phyloP scores from a whole-genome alignment of 2,797 vertebrate genomes.

The Natrix natrix region DNA sequence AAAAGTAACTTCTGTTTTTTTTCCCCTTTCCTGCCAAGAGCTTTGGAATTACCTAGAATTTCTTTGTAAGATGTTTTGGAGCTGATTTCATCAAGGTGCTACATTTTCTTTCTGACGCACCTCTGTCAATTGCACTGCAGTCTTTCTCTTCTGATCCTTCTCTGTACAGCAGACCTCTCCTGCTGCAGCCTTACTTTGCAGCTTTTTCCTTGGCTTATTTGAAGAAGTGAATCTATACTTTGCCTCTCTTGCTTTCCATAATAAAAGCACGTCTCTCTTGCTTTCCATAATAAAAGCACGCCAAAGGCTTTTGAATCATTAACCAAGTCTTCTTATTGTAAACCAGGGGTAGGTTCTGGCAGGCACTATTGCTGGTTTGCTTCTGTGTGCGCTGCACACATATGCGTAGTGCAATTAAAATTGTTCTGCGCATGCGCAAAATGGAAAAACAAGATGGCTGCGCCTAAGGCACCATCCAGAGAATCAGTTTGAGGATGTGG shows the following conservation, averaged over 20 bases:
- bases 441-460: too few relatives aligned
- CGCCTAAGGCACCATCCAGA: too few relatives aligned
- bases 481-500: too few relatives aligned
- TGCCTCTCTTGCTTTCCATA: background rate
- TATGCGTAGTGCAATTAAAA: too few relatives aligned
- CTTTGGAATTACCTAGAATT: background rate
- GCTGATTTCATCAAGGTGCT: background rate
- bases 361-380: too few relatives aligned
- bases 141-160: background rate
- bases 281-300: background rate
- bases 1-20: background rate
- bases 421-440: too few relatives aligned
- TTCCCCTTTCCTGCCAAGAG: background rate
- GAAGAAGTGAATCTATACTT: background rate
- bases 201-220: background rate
- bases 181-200: background rate
- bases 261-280: background rate
- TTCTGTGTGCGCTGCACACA: too few relatives aligned
- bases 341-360: background rate
- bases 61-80: background rate
- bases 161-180: background rate
- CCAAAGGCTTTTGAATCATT: background rate
- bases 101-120: background rate
- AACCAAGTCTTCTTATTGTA: background rate
- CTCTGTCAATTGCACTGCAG: background rate